Evolutionary conservation across 2,888 invertebrate genomes (phyloP), one percentile per base, ranked within the genome.

Genomic region (Aethes cnicana): DNA sequence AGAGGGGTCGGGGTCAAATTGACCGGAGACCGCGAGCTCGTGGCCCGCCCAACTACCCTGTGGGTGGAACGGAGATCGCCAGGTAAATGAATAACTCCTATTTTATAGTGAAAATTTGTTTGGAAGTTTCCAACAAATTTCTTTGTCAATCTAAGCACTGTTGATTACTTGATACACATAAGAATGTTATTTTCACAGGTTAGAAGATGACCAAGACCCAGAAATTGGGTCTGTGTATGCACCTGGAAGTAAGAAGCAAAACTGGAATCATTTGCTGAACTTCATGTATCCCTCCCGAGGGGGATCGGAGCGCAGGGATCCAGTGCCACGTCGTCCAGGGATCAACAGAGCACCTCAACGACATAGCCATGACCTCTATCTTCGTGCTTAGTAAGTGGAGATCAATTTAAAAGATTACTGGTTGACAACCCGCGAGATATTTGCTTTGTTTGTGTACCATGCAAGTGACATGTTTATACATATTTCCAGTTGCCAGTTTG

Each of bases 241-340:
- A 78, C 93, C 93, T 81, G 95, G 96, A 90, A 95, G 95, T 84
- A 97, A 96, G 85, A 97, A 97, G 91, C 95, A 95, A 90, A 97
- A 95, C 89, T 91, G 96, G 89, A 97, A 96, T 87, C 96, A 97
- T 92, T 93, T 98, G 92, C 92, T 97, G 70, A 97, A 97, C 90
- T 98, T 98, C 87, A 94, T 95, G 81, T 96, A 95, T 80, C 92
- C 93, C 58, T 92, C 94, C 36, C 91, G 94, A 39, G 93, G 91
- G 42, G 64, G 65, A 39, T 62, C 60, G 33, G 74, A 72, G 50
- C 76, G 76, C 54, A 78, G 80, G 59, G 81, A 75, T 53, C 68
- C 69, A 23, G 79, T 70, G 58, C 71, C 72, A 9, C 74, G 78
- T 25, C 81, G 78, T 53, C 78, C 71, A 18, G 64, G 56, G 26